Evolutionary conservation across 92 coral and sea anemone genomes (phyloP), one percentile per base, ranked within the genome.

Genomic region (Siderastrea radians): DNA sequence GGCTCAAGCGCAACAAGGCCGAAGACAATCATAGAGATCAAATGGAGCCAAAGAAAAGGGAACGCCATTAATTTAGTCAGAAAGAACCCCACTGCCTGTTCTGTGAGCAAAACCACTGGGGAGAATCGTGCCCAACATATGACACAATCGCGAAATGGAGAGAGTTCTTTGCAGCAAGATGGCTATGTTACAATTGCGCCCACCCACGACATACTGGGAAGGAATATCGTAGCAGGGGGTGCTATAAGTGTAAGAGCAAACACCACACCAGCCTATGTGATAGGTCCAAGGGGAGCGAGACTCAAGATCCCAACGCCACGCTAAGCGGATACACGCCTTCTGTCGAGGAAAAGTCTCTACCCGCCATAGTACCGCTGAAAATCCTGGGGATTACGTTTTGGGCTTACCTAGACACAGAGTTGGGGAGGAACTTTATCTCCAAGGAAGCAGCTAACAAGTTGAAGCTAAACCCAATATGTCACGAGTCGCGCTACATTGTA

Each of bases 321-420:
- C n/a, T n/a, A n/a, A n/a, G n/a, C n/a, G n/a, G 72, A 52, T 84
- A 77, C 62, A 60, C 76, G 59, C 85, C 74, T 16, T 72, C 72
- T 12, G 57, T 19, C 52, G 79, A 92, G 43, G 87, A 83, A 58
- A 75, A 47, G 47, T 74, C 84, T 7, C 77, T 86, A 62, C 94
- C 94, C 68, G 89, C 96, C 11, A 90, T 93, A 5, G 74, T 93
- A 8, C 93, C 96, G 51, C 48, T 93, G 67, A 83, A 83, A 44
- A 68, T 90, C 26, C 45, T 83, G 4, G 88, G 90, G 16, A 52
- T 3, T 8, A 84, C 86, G 4, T 82, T 90, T 19, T 93, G 93
- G 94, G 96, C 90, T 0, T 87, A 87, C 49, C 72, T 91, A 70
- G 89, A 91, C 74, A 94, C 92, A 4, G 94, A 92, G 74, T 90